Percentiles rank a stretch among this genome's conserved stretches.
These are phyloP conservation scores for Amphimedon queenslandica DNA, from an alignment of 37 sponge, comb jelly and placozoan species.

Conservation along the genomic window DNA sequence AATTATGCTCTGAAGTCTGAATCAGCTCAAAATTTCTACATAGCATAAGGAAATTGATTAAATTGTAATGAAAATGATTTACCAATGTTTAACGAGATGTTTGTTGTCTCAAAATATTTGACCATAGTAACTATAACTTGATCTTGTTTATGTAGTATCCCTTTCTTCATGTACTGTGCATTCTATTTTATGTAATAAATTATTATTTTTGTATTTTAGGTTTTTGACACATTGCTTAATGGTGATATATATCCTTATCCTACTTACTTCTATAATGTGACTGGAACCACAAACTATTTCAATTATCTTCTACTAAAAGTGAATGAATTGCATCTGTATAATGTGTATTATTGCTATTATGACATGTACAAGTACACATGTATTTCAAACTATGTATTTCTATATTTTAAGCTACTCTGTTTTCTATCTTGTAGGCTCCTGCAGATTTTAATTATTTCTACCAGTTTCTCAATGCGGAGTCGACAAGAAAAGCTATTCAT, in stretches of 20 bases:
- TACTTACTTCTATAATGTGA: constrained; percentile 75
- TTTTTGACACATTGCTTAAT: constrained; percentile 75
- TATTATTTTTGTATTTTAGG: constrained; percentile 23
- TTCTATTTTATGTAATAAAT: too few relatives aligned
- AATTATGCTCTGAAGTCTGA: too few relatives aligned
- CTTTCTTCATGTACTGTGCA: too few relatives aligned
- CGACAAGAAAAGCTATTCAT: constrained; percentile 60
- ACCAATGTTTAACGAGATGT: too few relatives aligned
- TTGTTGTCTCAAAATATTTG: too few relatives aligned
- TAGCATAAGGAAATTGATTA: too few relatives aligned
- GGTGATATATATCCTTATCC: constrained; percentile 76
- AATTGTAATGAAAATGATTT: too few relatives aligned
- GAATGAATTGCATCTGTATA: background rate
- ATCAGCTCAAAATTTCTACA: too few relatives aligned
- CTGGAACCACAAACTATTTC: constrained; percentile 77
- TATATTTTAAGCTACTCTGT: background rate
- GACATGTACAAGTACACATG: too few relatives aligned
- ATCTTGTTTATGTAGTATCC: too few relatives aligned
- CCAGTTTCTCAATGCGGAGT: constrained; percentile 30
- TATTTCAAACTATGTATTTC: too few relatives aligned
- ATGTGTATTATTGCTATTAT: background rate
- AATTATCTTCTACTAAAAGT: constrained; percentile 61
- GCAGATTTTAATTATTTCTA: constrained; percentile 64
- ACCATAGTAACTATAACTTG: too few relatives aligned
- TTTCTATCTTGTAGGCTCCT: constrained; percentile 37